Percentiles rank a stretch among this genome's conserved stretches.
These are phyloP conservation scores for Galeopterus variegatus DNA, from an alignment of 2,113 vertebrate genomes.

Conservation along the genomic window DNA sequence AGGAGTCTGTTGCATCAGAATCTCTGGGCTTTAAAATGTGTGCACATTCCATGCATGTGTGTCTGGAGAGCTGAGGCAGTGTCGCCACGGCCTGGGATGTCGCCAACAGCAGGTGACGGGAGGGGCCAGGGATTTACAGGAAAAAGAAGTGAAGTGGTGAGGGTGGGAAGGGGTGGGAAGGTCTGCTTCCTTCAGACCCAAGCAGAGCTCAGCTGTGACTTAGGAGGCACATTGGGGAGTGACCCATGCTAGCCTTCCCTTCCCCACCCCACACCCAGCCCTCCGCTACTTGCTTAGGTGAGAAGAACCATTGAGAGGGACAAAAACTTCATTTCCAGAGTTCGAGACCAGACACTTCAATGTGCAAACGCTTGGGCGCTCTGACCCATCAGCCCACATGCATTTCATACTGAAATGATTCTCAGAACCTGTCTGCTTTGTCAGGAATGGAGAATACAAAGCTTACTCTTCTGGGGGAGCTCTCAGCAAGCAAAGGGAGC, in stretches of 20 bases:
- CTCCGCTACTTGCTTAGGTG: not conserved
- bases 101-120: not conserved
- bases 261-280: not conserved
- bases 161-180: not conserved
- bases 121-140: not conserved
- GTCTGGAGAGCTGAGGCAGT: not conserved
- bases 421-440: not conserved
- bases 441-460: not conserved
- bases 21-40: not conserved
- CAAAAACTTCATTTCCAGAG: not conserved
- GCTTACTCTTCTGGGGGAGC: not conserved
- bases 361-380: no score
- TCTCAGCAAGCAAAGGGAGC: no score
- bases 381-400: not conserved
- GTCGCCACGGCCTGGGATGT: rapidly evolving
- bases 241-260: rapidly evolving
- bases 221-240: rapidly evolving
- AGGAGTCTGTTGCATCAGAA: not conserved
- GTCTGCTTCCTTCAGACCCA: not conserved
- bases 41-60: no score
- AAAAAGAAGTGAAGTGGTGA: not conserved
- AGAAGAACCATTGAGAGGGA: not conserved
- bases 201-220: not conserved
- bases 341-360: not conserved
- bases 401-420: not conserved